Base-by-base conservation (phyloP, 2,113 vertebrate species). In the Callionymus lyra region DNA sequence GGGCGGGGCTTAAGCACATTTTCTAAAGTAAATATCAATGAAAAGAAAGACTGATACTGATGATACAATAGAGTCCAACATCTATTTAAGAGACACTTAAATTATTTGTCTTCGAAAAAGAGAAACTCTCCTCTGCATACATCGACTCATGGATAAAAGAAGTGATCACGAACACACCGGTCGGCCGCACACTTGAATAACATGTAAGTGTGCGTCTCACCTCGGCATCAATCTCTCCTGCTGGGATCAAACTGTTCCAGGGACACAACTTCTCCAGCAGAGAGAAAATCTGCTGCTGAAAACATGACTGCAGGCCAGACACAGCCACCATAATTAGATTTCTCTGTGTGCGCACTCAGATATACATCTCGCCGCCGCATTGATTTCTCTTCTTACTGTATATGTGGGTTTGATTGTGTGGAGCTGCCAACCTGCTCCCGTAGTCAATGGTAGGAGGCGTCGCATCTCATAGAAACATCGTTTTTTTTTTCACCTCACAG, bases 161-260 rank as follows among this genome's bases (percentile, higher is more conserved):
- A 8, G 8, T 27, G 21, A 27, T 5, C 4, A 8, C 21, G 45
- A 21, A 56, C 34, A 35, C 12, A 35, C 34, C 13, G 53, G n/a
- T n/a, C n/a, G n/a, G n/a, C n/a, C n/a, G n/a, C n/a, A 51, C 43
- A 40, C 14, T 44, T 32, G 63, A 69, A 60, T 64, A 53, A 75
- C 69, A 70, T 65, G 64, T 62, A 74, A 76, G 72, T 74, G 65
- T 63, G 55, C 47, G 34, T 31, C 54, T 65, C 50, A 43, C 55
- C 49, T 65, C 54, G 39, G 16, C 37, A 27, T 42, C 1, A 12
- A 45, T 6, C 42, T 18, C 53, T 34, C 75, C 68, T 1, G 38
- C 75, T 68, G 73, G 47, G 73, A 83, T 83, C 75, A 76, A 74
- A 75, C 65, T 16, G 2, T 34, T 61, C 44, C 10, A 59, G 59